A percentile compares a stretch with the other conserved stretches of the same genome.
Conservation (phyloP, 2,797 vertebrate genomes). For the Melanogrammus aeglefinus region DNA sequence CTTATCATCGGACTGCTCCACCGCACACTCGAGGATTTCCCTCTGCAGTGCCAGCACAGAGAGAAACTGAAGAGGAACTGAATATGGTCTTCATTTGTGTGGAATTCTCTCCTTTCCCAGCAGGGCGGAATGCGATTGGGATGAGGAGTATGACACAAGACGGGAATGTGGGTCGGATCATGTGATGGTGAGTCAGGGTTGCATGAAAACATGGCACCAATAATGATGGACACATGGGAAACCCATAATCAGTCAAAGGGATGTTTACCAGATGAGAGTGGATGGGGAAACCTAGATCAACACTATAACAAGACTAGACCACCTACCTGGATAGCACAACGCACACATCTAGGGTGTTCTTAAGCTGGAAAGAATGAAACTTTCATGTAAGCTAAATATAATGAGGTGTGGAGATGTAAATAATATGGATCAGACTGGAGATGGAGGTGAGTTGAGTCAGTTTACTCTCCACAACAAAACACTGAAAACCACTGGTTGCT, state of each 20-base stretch:
- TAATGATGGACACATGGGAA: not conserved
- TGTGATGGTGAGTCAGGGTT: constrained; percentile 41
- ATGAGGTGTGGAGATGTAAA: too few species aligned
- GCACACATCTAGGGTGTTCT: not conserved
- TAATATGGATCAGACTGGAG: too few species aligned
- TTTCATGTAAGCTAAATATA: too few species aligned
- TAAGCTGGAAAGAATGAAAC: too few species aligned
- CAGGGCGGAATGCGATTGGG: constrained; percentile 46
- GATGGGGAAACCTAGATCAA: not conserved
- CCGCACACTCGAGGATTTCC: constrained; percentile 39
- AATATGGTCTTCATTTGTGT: constrained; percentile 66
- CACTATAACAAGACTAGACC: not conserved
- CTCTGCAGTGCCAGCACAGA: constrained; percentile 45
- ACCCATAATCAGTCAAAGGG: not conserved
- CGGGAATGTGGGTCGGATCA: constrained; percentile 52
- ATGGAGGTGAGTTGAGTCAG: too few species aligned
- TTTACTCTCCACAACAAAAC: too few species aligned
- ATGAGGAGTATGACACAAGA: constrained; percentile 54
- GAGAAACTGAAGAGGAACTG: constrained; percentile 31
- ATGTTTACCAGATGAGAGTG: not conserved
- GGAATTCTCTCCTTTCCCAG: constrained; percentile 62
- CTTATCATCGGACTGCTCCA: constrained; percentile 31
- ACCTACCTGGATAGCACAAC: not conserved
- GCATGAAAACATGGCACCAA: constrained; percentile 24
- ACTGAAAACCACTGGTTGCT: too few species aligned